A percentile compares a stretch with the other conserved stretches of the same genome.
These are phyloP conservation scores for Grapholita molesta DNA, from an alignment of 1,140 invertebrate genomes.

Conservation along the genomic window DNA sequence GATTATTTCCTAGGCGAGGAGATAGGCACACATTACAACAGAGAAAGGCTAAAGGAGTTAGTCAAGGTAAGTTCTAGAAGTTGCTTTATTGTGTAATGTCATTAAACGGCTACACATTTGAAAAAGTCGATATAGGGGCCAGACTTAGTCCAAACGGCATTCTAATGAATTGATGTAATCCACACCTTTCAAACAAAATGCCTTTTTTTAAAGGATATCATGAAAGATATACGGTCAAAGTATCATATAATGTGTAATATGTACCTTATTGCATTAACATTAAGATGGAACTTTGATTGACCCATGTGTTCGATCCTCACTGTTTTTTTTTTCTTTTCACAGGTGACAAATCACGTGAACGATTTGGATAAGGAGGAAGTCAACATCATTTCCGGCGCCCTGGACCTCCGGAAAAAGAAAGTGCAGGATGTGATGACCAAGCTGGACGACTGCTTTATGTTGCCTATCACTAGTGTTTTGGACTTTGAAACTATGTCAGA, in stretches of 20 bases:
- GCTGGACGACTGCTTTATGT: slow-evolving; percentile 97
- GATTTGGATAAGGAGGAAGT: slow-evolving; percentile 97
- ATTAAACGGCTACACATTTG: too few relatives aligned
- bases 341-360: slow-evolving; percentile 93
- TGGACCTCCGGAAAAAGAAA: slow-evolving; percentile 94
- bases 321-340: slow-evolving; percentile 23
- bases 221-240: too few relatives aligned
- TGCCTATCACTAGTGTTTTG: slow-evolving; percentile 91
- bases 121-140: too few relatives aligned
- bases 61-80: slow-evolving; percentile 94
- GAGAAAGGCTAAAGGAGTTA: slow-evolving; percentile 97
- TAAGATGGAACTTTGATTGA: too few relatives aligned
- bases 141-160: too few relatives aligned
- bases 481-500: slow-evolving; percentile 98
- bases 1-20: slow-evolving; percentile 95
- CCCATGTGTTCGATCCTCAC: not conserved
- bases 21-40: slow-evolving; percentile 97
- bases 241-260: too few relatives aligned
- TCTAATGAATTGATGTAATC: too few relatives aligned
- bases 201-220: too few relatives aligned
- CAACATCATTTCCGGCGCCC: slow-evolving; percentile 96
- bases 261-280: too few relatives aligned
- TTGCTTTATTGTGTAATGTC: too few relatives aligned
- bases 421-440: slow-evolving; percentile 97
- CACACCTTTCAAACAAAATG: too few relatives aligned